Evolutionary conservation across 2,797 vertebrate genomes (phyloP), one percentile per base, ranked within the genome.

Genomic region (Poeciliopsis paucimaculata): DNA sequence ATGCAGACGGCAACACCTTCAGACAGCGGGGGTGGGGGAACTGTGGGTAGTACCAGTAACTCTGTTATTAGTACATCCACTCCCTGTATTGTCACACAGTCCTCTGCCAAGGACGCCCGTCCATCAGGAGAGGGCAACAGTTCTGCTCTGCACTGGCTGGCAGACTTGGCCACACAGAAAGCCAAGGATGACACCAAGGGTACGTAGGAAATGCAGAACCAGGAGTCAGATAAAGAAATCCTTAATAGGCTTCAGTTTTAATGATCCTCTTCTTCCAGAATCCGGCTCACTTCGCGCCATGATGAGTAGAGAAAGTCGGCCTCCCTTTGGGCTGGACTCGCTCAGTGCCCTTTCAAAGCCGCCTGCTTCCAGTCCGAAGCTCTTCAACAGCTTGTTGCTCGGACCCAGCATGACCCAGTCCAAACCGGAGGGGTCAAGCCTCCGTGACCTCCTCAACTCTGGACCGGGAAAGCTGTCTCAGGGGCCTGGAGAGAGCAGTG

Each of bases 121-220:
- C 83, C 93, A 73, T 95, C 96, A 16, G 91, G 91, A 83, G 94
- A 95, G 76, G 92, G 92, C 83, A 95, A 94, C 88, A 96, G 96
- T 46, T 98, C 98, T 36, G 98, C 98, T 82, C 95, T 99, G 85
- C 98, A 99, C 91, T 99, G 98, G 98, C 93, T 99, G 89, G 98
- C 98, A 66, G 98, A 99, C 92, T 94, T 99, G 91, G 98, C 98
- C 83, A 98, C 98, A 0, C 98, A 99, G 75, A 99, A 99, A 91
- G 97, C 97, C 71, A 99, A 99, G 96, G 98, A 99, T 91, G 98
- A 99, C 94, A 98, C 97, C 55, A 99, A 99, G 97, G 98, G 98
- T 99, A 71, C 85, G 88, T 47, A n/a, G 12, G n/a, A 82, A 80
- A 64, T 23, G 53, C n/a, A 2, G 41, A 10, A 39, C 3, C 5